Evolutionary conservation across 2,888 invertebrate genomes (phyloP), one percentile per base, ranked within the genome.

Genomic region (Endotricha flammealis): DNA sequence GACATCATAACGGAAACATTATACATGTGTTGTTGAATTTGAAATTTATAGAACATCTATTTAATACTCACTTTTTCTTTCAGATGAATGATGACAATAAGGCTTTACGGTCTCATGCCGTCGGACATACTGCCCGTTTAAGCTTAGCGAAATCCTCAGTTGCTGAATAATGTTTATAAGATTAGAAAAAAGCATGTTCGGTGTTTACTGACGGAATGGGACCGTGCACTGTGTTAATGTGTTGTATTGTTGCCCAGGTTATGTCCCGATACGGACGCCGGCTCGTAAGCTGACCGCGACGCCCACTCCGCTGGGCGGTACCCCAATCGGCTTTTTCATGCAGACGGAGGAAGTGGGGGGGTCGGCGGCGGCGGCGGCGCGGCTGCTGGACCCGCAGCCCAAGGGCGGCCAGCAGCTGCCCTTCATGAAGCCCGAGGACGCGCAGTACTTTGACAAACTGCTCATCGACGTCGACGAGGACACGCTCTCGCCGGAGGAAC

Each of bases 401-500:
- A 98, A 98, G 77, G 95, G 94, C 0, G 89, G 90, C 59, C 83
- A 83, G 68, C 99, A 99, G 85, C 89, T 99, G 55, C 99, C 99
- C 9, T 97, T 99, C 72, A 95, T 99, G 93, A 99, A 99, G 77
- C 99, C 99, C 0, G 99, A 99, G 80, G 98, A 98, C 85, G 98
- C 99, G 29, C 99, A 99, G 85, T 99, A 99, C 85, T 99, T 99
- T 81, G 99, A 99, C 80, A 99, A 99, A 81, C 88, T 99, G 46
- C 89, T 99, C 50, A 92, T 97, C 36, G 99, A 99, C 69, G 98
- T 99, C 14, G 99, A 99, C 75, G 99, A 99, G 82, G 98, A 98
- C 64, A 85, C 93, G 0, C 88, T 99, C 23, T 93, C 95, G 33
- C 97, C 98, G 0, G 99, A 99, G 61, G 99, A 99, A 72, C 94